Conservation (phyloP, 2,888 invertebrate genomes). For the Hyposoter didymator region DNA sequence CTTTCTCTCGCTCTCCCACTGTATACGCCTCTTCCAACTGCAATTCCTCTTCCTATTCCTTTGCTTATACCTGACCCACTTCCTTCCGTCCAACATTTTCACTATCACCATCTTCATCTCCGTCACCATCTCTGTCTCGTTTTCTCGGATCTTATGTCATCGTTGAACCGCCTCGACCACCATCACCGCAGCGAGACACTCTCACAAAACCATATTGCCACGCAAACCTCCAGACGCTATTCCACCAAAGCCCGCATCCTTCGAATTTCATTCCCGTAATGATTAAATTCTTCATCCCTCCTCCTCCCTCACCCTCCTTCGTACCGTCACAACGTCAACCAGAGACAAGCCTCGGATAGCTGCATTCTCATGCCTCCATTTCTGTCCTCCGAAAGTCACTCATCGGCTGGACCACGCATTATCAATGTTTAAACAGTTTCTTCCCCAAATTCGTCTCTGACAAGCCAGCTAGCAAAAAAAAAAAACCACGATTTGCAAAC, state of each 20-base stretch:
- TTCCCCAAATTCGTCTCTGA: background rate
- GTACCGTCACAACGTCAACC: slow-evolving; percentile 10
- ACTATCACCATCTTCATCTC: slow-evolving; percentile 4
- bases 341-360: slow-evolving; percentile 19
- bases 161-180: slow-evolving; percentile 33
- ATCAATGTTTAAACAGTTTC: background rate
- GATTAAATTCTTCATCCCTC: slow-evolving; percentile 71
- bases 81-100: slow-evolving; percentile 49
- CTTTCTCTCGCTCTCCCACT: background rate
- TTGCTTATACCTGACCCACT: slow-evolving; percentile 72
- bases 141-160: slow-evolving; percentile 39
- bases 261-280: slow-evolving; percentile 73
- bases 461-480: background rate
- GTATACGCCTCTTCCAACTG: slow-evolving; percentile 11
- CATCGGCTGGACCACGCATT: background rate
- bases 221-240: slow-evolving; percentile 62
- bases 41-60: slow-evolving; percentile 70
- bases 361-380: slow-evolving; percentile 25
- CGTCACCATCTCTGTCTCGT: slow-evolving; percentile 17
- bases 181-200: slow-evolving; percentile 40
- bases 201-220: slow-evolving; percentile 51
- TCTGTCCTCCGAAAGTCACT: slow-evolving; percentile 11
- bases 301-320: background rate
- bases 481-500: background rate
- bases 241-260: slow-evolving; percentile 70